phyloP scores from a whole-genome alignment of 2,113 vertebrate genomes.

The Mus pahari region DNA sequence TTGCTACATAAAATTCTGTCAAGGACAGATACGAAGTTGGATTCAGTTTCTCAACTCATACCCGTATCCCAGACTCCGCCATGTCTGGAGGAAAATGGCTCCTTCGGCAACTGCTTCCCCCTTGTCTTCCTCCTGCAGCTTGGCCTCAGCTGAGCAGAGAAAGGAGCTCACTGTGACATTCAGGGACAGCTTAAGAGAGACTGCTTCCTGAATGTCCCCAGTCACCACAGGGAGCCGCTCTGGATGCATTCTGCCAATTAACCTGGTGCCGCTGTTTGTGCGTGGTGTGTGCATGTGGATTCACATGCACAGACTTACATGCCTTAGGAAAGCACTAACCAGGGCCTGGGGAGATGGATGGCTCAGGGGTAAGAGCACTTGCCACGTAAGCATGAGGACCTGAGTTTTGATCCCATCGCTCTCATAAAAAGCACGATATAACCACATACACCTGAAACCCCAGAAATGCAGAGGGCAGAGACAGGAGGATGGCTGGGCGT shows the following conservation, averaged over 20 bases:
- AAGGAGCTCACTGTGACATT: background rate
- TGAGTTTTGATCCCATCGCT: no score
- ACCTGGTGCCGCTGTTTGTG: fast-evolving
- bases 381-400: background rate
- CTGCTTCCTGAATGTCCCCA: background rate
- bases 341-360: no score
- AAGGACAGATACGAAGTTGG: background rate
- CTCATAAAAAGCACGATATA: background rate
- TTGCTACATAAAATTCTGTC: background rate
- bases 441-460: background rate
- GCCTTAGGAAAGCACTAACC: background rate
- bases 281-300: fast-evolving
- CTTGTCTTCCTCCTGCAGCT: background rate
- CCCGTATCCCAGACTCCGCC: background rate
- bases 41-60: background rate
- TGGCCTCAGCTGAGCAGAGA: background rate
- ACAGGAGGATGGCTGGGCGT: background rate
- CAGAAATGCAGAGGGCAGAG: background rate
- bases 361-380: background rate
- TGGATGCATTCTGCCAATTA: fast-evolving
- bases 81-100: background rate
- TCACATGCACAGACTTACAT: background rate
- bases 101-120: background rate
- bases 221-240: fast-evolving
- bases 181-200: background rate